Conservation (phyloP, 2,797 vertebrate species). For the Crenuchus spilurus region DNA sequence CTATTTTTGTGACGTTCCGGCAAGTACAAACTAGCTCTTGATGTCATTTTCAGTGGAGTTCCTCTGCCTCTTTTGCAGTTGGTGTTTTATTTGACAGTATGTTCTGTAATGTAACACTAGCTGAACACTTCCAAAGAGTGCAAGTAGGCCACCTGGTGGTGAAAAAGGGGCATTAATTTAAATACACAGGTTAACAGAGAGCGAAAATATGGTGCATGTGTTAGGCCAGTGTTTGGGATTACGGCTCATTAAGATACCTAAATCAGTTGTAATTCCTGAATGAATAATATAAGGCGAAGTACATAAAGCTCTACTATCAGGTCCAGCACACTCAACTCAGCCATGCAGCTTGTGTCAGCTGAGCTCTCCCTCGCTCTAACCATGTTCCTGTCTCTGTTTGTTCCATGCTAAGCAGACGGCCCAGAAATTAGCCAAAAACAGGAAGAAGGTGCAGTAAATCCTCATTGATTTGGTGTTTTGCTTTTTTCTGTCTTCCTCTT, state of each 20-base stretch:
- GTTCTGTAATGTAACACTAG: constrained; percentile 14
- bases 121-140: constrained; percentile 5
- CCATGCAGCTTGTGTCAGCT: constrained; percentile 27
- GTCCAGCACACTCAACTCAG: constrained; percentile 10
- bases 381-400: constrained; percentile 90
- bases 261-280: not conserved
- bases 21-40: constrained; percentile 19
- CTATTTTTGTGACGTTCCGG: constrained; percentile 17
- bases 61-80: constrained; percentile 18
- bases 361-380: constrained; percentile 77
- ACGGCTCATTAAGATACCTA: not conserved
- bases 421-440: constrained; percentile 98
- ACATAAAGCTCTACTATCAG: not conserved
- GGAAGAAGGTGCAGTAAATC: constrained; percentile 95
- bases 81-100: constrained; percentile 3
- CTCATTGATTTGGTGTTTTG: constrained; percentile 58
- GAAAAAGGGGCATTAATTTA: not conserved
- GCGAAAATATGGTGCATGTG: constrained; percentile 2
- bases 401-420: constrained; percentile 95
- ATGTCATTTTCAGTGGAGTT: constrained; percentile 24
- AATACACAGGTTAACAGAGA: constrained; percentile 1
- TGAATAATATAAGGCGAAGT: no score
- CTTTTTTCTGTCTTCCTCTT: constrained; percentile 68
- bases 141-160: constrained; percentile 60
- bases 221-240: not conserved